Base-by-base conservation (phyloP, 2,888 invertebrate species). In the Diarsia dahlii region DNA sequence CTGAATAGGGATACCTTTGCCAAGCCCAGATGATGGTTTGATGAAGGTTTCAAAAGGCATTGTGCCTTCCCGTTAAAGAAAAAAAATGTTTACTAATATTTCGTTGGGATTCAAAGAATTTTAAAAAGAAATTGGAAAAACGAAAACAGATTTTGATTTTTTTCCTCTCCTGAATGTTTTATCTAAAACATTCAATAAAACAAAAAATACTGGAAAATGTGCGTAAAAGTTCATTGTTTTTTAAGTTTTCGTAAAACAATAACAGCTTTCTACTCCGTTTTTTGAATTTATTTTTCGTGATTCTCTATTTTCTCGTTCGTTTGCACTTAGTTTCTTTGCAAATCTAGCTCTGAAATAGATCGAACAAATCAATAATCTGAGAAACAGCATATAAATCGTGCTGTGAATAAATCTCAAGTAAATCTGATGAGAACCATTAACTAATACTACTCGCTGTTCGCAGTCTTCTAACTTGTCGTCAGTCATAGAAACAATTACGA, bases 1-100 rank as follows among this genome's bases (percentile, higher is more conserved):
- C 72, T 76, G 76, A 84, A 86, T 76, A 73, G 68, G 54, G 3
- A 70, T 62, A 65, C 63, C 64, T 82, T 86, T 78, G 86, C 76
- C 80, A 74, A 68, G 8, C 15, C 18, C 71, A 85, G 76, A 69
- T 62, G 54, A 50, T 63, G 58, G 46, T 64, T 75, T 84, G 78
- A 75, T 60, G 66, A 67, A 74, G 74, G 82, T 74, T 63, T 54
- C 3, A 63, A 72, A 48, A 45, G 23, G 20, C 20, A n/a, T 3
- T 0, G n/a, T 46, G 39, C 39, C 39, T 8, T 8, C 39, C 6
- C 8, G 23, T 39, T 39, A 28, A 39, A 18, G 58, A 34, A 39
- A 45, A 48, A n/a, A 69, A 65, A 50, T 4, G 3, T 15, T 58
- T 50, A 4, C 18, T 18, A 23, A 50, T 15, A 45, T 34, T 45